These are phyloP conservation scores for Palythoa grandis DNA, from an alignment of 92 coral and sea anemone genomes.

Conservation along the genomic window DNA sequence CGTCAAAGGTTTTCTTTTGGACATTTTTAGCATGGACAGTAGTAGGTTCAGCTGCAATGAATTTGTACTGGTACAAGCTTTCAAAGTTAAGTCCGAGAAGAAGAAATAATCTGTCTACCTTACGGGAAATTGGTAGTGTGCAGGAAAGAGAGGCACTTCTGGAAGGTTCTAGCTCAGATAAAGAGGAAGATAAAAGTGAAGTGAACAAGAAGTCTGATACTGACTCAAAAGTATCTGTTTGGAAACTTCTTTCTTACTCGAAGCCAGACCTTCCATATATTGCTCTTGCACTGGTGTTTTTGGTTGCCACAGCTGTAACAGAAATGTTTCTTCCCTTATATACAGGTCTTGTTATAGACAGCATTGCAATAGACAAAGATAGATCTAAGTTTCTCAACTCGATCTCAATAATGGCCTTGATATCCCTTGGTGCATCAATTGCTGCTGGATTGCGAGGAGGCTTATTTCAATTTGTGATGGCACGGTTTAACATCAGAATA, in stretches of 20 bases:
- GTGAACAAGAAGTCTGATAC: constrained; percentile 33
- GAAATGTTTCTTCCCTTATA: constrained; percentile 95
- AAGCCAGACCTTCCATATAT: constrained; percentile 86
- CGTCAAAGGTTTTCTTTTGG: constrained; percentile 74
- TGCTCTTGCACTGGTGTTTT: constrained; percentile 72
- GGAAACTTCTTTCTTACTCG: constrained; percentile 76
- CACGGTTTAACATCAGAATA: constrained; percentile 82
- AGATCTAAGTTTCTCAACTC: constrained; percentile 65
- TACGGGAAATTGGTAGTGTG: constrained; percentile 81
- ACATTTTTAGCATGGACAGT: constrained; percentile 69
- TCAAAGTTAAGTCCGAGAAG: constrained; percentile 48
- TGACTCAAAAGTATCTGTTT: constrained; percentile 60
- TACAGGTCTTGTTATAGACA: constrained; percentile 94
- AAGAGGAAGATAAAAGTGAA: constrained; percentile 2
- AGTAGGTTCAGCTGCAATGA: constrained; percentile 54
- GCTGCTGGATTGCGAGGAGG: constrained; percentile 95
- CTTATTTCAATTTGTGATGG: constrained; percentile 73
- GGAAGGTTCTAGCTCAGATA: constrained; percentile 46
- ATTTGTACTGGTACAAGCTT: constrained; percentile 72
- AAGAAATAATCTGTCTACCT: constrained; percentile 53
- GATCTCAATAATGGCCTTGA: constrained; percentile 75
- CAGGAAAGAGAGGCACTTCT: constrained; percentile 68
- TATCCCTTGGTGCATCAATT: constrained; percentile 81
- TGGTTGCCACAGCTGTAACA: constrained; percentile 83
- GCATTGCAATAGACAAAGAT: constrained; percentile 92